Evolutionary conservation across 2,113 vertebrate species (phyloP).

Genomic region (Ptychochromis oligacanthus): DNA sequence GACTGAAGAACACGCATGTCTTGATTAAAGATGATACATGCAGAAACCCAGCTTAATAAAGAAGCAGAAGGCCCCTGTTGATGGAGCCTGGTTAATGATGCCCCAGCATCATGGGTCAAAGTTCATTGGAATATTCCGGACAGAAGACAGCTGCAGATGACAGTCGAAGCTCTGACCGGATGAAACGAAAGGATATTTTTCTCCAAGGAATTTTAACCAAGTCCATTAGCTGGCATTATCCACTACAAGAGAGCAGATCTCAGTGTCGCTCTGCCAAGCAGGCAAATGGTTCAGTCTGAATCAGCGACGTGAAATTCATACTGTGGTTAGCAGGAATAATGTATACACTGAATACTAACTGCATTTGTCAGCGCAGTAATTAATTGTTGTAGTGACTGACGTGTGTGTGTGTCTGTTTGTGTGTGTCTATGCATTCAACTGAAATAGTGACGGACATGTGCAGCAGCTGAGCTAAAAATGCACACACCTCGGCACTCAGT

Average conservation of each 20-base stretch:
- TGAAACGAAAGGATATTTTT: constrained; percentile 2
- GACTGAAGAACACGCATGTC: constrained; percentile 7
- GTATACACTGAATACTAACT: neutral
- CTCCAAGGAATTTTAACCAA: constrained; percentile 23
- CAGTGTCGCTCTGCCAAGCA: neutral
- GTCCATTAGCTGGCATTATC: neutral
- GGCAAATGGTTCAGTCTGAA: constrained; percentile 1
- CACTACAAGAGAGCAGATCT: constrained; percentile 1
- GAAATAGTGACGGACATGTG: constrained; percentile 64
- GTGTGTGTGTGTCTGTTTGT: neutral
- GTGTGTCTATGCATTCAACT: neutral
- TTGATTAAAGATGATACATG: constrained; percentile 26
- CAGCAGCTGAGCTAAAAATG: constrained; percentile 63
- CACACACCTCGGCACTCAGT: constrained; percentile 19
- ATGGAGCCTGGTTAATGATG: constrained; percentile 27
- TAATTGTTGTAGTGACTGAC: neutral
- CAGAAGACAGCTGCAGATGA: constrained; percentile 63
- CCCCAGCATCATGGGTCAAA: constrained; percentile 40
- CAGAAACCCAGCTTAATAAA: neutral
- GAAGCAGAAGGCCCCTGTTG: constrained; percentile 32
- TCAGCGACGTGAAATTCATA: neutral
- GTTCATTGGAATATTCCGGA: constrained; percentile 58
- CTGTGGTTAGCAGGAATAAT: neutral
- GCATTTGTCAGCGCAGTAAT: neutral
- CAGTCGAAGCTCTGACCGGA: constrained; percentile 34